Conservation (phyloP, 64 coral and sea anemone species). For the Platygyra sinensis region DNA sequence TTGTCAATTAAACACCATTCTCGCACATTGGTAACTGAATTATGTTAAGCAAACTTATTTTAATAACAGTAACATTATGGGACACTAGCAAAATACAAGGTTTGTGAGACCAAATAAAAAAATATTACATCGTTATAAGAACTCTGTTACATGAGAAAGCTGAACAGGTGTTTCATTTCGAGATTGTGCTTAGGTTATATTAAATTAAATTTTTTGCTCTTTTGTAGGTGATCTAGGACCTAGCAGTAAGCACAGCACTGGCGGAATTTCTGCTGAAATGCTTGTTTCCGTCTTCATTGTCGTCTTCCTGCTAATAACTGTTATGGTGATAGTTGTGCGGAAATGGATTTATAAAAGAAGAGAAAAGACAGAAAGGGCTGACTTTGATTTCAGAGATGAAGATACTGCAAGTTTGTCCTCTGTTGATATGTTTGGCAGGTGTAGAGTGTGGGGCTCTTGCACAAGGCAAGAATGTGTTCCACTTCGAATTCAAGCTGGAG, state of each 20-base stretch:
- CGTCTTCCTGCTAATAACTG: not conserved
- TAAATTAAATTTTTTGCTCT: not conserved
- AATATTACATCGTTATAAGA: no score
- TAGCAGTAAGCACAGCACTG: not conserved
- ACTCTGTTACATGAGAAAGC: no score
- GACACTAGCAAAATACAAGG: no score
- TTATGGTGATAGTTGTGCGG: not conserved
- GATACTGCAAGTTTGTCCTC: conserved; percentile 72
- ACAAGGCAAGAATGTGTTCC: conserved; percentile 4
- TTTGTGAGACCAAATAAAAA: no score
- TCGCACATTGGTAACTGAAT: no score
- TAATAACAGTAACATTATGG: no score
- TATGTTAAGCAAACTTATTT: no score
- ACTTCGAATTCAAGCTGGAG: not conserved
- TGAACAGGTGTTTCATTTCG: no score
- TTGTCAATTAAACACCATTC: no score
- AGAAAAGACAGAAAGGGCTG: conserved; percentile 64
- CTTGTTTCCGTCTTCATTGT: not conserved
- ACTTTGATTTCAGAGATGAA: conserved; percentile 93
- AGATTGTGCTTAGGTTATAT: no score
- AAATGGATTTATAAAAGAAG: conserved; percentile 13
- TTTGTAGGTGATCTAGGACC: not conserved
- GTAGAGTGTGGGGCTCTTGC: not conserved
- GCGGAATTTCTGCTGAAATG: not conserved
- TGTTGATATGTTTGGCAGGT: conserved; percentile 25